Evolutionary conservation across 2,797 vertebrate genomes (phyloP), one percentile per base, ranked within the genome.

Genomic region (Ibycter americanus): DNA sequence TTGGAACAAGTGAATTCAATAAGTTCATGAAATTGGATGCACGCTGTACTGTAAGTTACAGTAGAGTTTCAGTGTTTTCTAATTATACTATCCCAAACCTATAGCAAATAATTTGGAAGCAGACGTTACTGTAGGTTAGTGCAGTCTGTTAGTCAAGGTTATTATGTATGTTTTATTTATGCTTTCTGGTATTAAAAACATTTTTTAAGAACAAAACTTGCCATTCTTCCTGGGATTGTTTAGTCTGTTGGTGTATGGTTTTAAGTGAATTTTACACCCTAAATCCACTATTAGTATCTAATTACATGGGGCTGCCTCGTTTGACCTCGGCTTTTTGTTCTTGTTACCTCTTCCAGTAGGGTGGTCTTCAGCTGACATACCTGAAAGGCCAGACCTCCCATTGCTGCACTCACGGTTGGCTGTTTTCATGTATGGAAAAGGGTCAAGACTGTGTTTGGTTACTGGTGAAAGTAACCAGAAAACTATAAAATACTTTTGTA

Each of bases 211-310:
- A 98, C 98, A 98, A 98, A 98, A 98, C 97, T 98, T 98, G 98
- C 98, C 98, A 98, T 98, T 98, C 97, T 98, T 98, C 95, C 98
- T 97, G 97, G 98, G 98, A 98, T 98, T 99, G 99, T 99, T 99
- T 99, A 99, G 99, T 99, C 99, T 99, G 98, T 97, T 95, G 94
- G 97, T 97, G 98, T 95, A 97, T 94, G 96, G 96, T 70, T 93
- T 93, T 97, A 97, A 97, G 97, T 96, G 96, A 97, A 97, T 98
- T 98, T 98, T 98, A 98, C 97, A 98, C 98, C 97, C 98, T 98
- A 98, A 97, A 92, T 96, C 97, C 97, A 97, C 97, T 98, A 98
- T 98, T 98, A 98, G 98, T 96, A 98, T 98, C 98, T 98, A 97
- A 98, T 98, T 99, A 98, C 98, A 97, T 85, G 94, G 85, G 87